These are phyloP conservation scores for Pinctada fucata DNA, from an alignment of 2,888 invertebrate genomes.

Conservation along the genomic window DNA sequence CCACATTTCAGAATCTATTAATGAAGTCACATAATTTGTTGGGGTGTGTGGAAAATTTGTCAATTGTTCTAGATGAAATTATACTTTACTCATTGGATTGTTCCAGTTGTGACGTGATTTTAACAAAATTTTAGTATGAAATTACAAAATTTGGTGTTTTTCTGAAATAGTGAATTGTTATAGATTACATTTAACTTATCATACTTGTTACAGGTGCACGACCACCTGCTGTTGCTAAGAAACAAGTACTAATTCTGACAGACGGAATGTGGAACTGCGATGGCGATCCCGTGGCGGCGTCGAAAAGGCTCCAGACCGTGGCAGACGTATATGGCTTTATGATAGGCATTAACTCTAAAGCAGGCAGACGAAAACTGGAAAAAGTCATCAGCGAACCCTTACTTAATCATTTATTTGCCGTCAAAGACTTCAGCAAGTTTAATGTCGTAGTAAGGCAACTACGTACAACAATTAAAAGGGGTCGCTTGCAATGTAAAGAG, in stretches of 20 bases:
- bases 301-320: not conserved
- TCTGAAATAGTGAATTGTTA: too few relatives aligned
- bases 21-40: too few relatives aligned
- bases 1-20: too few relatives aligned
- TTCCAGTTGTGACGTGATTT: too few relatives aligned
- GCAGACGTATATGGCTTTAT: conserved; percentile 26
- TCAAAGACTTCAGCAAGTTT: conserved; percentile 1
- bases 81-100: too few relatives aligned
- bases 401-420: conserved; percentile 21
- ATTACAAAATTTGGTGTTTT: too few relatives aligned
- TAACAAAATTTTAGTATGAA: too few relatives aligned
- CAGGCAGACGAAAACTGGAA: conserved; percentile 3
- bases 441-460: not conserved
- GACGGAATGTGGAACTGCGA: conserved; percentile 24
- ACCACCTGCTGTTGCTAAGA: not conserved
- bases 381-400: conserved; percentile 8
- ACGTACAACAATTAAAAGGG: not conserved
- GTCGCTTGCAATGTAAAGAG: not conserved
- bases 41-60: too few relatives aligned
- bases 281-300: not conserved
- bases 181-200: too few relatives aligned
- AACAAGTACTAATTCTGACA: conserved; percentile 20
- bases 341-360: conserved; percentile 20
- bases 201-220: not conserved
- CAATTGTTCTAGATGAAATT: too few relatives aligned